A percentile compares a stretch with the other conserved stretches of the same genome.
These are phyloP conservation scores for Conistra vaccinii DNA, from an alignment of 2,888 invertebrate genomes.

Conservation along the genomic window DNA sequence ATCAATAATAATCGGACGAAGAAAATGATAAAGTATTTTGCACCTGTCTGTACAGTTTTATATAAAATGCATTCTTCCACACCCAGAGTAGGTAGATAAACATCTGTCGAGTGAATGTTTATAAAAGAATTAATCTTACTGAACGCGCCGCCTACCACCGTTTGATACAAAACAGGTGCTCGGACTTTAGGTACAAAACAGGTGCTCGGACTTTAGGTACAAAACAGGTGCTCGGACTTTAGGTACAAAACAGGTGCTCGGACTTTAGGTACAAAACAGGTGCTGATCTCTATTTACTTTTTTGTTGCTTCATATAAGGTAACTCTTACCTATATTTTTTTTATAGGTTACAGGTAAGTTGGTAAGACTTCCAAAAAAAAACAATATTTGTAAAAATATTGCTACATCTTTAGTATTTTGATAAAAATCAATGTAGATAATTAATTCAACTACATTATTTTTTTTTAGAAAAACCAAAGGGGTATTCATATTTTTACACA, in stretches of 20 bases:
- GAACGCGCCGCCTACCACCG: conserved; percentile 55
- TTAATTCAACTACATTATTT: too few relatives aligned
- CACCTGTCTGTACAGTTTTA: conserved; percentile 54
- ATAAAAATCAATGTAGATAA: not conserved
- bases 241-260: conserved; percentile 65
- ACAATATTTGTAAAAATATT: not conserved
- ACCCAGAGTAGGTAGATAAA: conserved; percentile 36
- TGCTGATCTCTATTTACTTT: conserved; percentile 44
- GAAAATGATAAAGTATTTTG: conserved; percentile 20
- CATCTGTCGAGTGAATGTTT: conserved; percentile 58
- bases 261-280: conserved; percentile 63
- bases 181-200: too few relatives aligned
- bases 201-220: conserved; percentile 50
- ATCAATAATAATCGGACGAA: not conserved
- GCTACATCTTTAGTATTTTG: not conserved
- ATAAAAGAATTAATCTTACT: conserved; percentile 56
- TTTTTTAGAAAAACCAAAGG: too few relatives aligned
- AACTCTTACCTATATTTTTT: conserved; percentile 5
- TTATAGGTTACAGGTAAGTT: not conserved
- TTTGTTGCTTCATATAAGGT: conserved; percentile 14
- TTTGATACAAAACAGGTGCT: conserved; percentile 69
- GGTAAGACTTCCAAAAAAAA: not conserved
- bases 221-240: conserved; percentile 64
- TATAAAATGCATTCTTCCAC: conserved; percentile 60
- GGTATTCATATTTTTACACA: too few relatives aligned